phyloP scores from a whole-genome alignment of 2,113 vertebrate species.

The Cryptoleucopteryx plumbea region DNA sequence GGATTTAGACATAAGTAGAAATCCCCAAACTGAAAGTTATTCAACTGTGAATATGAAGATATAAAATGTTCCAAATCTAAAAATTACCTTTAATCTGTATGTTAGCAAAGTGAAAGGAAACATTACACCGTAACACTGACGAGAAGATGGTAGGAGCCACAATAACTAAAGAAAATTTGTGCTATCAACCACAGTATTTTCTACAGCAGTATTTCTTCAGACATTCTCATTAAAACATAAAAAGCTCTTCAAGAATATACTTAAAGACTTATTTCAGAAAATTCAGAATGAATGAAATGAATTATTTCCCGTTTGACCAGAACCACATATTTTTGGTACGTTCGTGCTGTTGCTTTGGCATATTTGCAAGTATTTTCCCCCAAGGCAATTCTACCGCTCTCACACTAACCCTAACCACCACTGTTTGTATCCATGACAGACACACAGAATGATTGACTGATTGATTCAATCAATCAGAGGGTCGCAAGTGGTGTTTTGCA shows the following conservation, averaged over 20 bases:
- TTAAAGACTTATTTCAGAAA: background rate
- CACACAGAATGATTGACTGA: fast-evolving
- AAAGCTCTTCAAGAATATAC: background rate
- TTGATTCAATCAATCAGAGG: background rate
- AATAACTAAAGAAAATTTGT: background rate
- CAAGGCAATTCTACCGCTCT: background rate
- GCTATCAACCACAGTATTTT: background rate
- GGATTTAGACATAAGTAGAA: background rate
- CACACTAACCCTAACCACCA: background rate
- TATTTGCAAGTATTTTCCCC: background rate
- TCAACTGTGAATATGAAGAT: background rate
- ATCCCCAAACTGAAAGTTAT: background rate
- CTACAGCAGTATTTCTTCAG: background rate
- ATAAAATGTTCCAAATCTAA: background rate
- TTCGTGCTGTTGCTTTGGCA: fast-evolving
- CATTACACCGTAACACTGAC: background rate
- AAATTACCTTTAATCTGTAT: background rate
- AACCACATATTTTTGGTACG: fast-evolving
- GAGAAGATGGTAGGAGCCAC: background rate
- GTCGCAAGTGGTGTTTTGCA: background rate
- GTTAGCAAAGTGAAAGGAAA: background rate
- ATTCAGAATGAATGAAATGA: fast-evolving
- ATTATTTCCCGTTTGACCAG: too few relatives aligned
- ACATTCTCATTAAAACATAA: background rate
- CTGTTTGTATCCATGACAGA: fast-evolving